These are phyloP conservation scores for Eupeodes latifasciatus DNA, from an alignment of 2,888 invertebrate genomes.

Conservation along the genomic window DNA sequence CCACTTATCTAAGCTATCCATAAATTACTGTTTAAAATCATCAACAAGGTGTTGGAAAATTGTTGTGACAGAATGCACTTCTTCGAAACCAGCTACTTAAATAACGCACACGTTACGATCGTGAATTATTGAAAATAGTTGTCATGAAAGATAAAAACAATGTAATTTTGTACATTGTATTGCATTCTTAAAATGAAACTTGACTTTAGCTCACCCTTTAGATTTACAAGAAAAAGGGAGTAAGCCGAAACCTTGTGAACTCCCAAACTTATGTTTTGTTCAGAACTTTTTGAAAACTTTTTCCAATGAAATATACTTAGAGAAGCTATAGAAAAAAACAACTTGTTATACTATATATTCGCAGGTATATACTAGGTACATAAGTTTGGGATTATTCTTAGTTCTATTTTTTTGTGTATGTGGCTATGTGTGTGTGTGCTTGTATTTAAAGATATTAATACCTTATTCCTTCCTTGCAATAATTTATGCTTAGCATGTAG, in stretches of 20 bases:
- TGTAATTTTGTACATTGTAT: too few species aligned
- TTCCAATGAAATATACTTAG: not conserved
- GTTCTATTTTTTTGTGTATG: not conserved
- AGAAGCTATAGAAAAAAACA: not conserved
- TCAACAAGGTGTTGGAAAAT: too few species aligned
- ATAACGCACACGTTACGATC: too few species aligned
- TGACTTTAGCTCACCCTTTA: too few species aligned
- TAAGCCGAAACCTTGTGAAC: conserved; percentile 19
- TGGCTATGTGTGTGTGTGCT: not conserved
- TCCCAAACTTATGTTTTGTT: conserved; percentile 30
- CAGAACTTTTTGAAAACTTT: conserved; percentile 9
- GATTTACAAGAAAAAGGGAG: not conserved
- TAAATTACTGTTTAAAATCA: too few species aligned
- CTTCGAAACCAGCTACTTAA: too few species aligned
- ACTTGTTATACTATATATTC: not conserved
- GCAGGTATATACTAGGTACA: too few species aligned
- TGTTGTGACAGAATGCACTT: too few species aligned
- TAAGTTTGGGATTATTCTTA: conserved; percentile 1
- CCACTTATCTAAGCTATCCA: too few species aligned
- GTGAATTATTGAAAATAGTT: too few species aligned
- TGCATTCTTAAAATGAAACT: too few species aligned
- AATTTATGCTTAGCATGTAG: conserved; percentile 37
- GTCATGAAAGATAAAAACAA: too few species aligned
- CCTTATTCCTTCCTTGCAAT: conserved; percentile 23
- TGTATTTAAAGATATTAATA: conserved; percentile 26